These are phyloP conservation scores for Unio delphinus DNA, from an alignment of 2,888 invertebrate genomes.

Conservation along the genomic window DNA sequence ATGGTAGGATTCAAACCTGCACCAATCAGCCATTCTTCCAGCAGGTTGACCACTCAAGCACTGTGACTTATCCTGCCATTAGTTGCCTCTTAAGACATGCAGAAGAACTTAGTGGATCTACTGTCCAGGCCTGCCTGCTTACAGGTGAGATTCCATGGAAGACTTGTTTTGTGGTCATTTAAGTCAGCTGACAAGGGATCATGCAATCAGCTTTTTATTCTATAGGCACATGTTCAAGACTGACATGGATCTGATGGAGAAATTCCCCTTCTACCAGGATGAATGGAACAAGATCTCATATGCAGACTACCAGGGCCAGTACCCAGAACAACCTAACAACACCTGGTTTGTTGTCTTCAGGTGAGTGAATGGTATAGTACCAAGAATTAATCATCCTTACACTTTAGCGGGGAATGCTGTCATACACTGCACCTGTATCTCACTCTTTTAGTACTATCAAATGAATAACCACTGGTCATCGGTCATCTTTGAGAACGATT, in stretches of 20 bases:
- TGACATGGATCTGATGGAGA: constrained; percentile 65
- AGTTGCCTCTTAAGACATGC: too few relatives aligned
- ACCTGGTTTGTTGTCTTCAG: constrained; percentile 71
- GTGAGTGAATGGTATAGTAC: constrained; percentile 32
- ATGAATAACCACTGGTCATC: too few relatives aligned
- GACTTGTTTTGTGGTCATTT: not conserved
- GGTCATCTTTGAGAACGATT: too few relatives aligned
- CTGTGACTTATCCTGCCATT: too few relatives aligned
- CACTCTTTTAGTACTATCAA: too few relatives aligned
- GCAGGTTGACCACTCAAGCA: too few relatives aligned
- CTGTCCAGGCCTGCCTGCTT: not conserved
- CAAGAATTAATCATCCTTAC: too few relatives aligned
- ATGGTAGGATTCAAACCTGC: too few relatives aligned
- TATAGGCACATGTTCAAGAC: constrained; percentile 66
- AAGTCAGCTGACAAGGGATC: not conserved
- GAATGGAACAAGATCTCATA: constrained; percentile 72
- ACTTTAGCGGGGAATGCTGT: too few relatives aligned
- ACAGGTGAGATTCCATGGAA: not conserved
- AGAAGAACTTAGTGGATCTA: too few relatives aligned
- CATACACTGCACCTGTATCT: too few relatives aligned
- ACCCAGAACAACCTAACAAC: constrained; percentile 67
- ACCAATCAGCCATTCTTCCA: too few relatives aligned
- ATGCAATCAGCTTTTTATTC: constrained; percentile 4
- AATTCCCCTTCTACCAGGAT: constrained; percentile 69
- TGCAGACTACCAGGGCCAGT: constrained; percentile 67